A percentile compares a stretch with the other conserved stretches of the same genome.
Conservation (phyloP, 1,140 invertebrate species). For the Polypedilum vanderplanki region DNA sequence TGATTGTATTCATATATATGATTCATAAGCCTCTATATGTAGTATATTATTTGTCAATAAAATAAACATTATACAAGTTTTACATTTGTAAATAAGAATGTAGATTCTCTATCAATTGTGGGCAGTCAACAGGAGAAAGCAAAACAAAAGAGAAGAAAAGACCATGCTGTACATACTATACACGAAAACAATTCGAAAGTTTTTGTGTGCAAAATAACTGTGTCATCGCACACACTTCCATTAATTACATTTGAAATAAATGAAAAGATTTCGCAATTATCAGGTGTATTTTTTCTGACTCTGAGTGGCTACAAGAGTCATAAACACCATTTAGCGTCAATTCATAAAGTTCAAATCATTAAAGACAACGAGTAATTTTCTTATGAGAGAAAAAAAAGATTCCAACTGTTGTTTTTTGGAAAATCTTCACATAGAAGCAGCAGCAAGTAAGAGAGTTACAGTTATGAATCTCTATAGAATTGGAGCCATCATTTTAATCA, state of each 20-base stretch:
- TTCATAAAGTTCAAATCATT: no score
- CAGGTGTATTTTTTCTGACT: no score
- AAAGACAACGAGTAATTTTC: no score
- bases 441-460: background rate
- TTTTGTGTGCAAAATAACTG: conserved; percentile 1
- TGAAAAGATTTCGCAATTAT: background rate
- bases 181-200: conserved; percentile 3
- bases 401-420: background rate
- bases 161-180: background rate
- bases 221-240: conserved; percentile 3
- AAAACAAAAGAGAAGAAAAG: background rate
- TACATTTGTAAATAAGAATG: no score
- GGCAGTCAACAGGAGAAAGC: background rate
- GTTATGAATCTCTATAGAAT: conserved; percentile 19
- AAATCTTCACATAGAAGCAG: background rate
- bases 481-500: conserved; percentile 13
- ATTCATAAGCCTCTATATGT: no score
- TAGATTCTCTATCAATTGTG: background rate
- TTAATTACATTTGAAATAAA: background rate
- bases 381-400: background rate
- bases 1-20: no score
- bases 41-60: no score
- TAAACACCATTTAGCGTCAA: no score
- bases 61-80: no score
- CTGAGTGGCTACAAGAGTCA: no score